Base-by-base conservation (phyloP, 2,113 vertebrate species). In the Sylvilagus bachmani region DNA sequence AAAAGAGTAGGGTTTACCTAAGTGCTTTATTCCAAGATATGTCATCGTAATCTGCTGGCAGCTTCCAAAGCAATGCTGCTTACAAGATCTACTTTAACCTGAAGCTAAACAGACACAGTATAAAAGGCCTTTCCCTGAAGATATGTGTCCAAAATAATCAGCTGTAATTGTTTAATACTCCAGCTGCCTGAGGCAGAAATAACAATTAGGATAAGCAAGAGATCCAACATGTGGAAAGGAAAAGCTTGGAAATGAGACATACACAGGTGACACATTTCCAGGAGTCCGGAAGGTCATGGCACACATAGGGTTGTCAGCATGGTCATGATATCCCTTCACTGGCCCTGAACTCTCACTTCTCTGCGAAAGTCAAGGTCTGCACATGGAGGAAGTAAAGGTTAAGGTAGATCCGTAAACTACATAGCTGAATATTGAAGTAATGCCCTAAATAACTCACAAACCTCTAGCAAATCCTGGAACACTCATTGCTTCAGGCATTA, bases 121-220 rank as follows among this genome's bases (percentile, higher is more conserved):
- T n/a, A 81, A 38, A n/a, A 8, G 69, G 31, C 3, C 11, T 86
- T 93, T 77, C 22, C 16, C 38, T 69, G 31, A 66, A 29, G 11
- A 33, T 61, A 3, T 81, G 61, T 86, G 58, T 81, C 86, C 62
- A 67, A 93, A 89, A 67, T n/a, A 66, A 17, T 61, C 58, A 90
- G 31, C 12, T 31, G 69, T 13, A 69, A 19, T 90, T 75, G 31
- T 75, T 69, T 62, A 74, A 73, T 66, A 75, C 74, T 21, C 25
- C 11, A 86, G 38, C 16, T 64, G 22, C n/a, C 11, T 84, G 21
- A 71, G 11, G 7, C 69, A 62, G 69, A 49, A 62, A 51, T 93
- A 67, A 27, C 11, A 62, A 93, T 67, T 66, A 73, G 21, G 10
- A 80, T 16, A 66, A 73, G 73, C 27, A 78, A 73, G 10, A 29